These are phyloP conservation scores for Monomorium pharaonis DNA, from an alignment of 1,140 invertebrate species.

Conservation along the genomic window DNA sequence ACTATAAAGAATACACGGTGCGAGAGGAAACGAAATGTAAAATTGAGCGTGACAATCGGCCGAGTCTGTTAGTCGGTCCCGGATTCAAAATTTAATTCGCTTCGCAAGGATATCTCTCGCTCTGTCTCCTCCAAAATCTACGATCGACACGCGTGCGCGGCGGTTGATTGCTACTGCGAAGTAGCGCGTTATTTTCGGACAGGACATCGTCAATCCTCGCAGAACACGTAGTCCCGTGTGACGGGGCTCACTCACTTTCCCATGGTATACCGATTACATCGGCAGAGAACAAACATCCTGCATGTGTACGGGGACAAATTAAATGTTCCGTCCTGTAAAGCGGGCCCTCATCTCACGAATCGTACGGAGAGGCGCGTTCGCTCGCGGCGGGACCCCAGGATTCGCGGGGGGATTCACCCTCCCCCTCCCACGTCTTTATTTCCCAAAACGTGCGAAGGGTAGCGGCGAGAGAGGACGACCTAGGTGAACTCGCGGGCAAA, in stretches of 20 bases:
- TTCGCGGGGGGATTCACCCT: too few relatives aligned
- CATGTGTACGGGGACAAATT: not conserved
- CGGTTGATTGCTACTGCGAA: too few relatives aligned
- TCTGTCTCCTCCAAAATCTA: not conserved
- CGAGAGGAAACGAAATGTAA: not conserved
- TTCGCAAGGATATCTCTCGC: not conserved
- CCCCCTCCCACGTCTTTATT: too few relatives aligned
- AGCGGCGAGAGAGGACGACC: not conserved
- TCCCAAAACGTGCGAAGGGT: too few relatives aligned
- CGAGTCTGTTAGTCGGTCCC: not conserved
- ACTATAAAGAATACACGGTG: not conserved
- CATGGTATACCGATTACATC: not conserved
- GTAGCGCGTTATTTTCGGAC: not conserved
- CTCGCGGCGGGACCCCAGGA: too few relatives aligned
- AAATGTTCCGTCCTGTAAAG: not conserved
- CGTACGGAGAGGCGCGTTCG: too few relatives aligned
- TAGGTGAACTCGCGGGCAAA: constrained; percentile 29
- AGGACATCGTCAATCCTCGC: not conserved
- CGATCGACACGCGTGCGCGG: not conserved
- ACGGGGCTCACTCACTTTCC: constrained; percentile 36
- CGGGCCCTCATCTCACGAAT: not conserved
- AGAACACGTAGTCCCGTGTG: not conserved
- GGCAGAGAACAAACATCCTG: not conserved
- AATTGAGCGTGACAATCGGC: not conserved
- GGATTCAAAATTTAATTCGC: not conserved